Percentiles rank a stretch among this genome's conserved stretches.
Conservation (phyloP, 2,113 vertebrate species). For the Enhydra lutris region DNA sequence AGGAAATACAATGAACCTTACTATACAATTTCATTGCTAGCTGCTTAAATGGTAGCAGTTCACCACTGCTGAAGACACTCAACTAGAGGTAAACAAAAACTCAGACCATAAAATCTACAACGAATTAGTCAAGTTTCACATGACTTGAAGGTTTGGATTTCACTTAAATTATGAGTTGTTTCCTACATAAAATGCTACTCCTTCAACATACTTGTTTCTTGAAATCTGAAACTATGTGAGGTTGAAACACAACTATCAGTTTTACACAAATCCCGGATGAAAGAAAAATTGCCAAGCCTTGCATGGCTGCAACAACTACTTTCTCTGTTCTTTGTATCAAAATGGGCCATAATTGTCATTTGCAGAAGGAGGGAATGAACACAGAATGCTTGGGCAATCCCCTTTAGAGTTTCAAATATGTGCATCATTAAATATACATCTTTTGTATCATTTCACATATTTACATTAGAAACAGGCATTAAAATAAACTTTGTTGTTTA, state of each 20-base stretch:
- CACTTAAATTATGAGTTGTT: conserved; percentile 33
- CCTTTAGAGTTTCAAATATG: neutral
- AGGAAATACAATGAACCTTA: neutral
- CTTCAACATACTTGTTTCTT: neutral
- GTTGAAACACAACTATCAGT: neutral
- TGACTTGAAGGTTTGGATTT: neutral
- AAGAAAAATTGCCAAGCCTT: neutral
- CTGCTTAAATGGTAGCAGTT: neutral
- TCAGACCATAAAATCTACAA: neutral
- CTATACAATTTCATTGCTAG: neutral
- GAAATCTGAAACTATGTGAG: conserved; percentile 13
- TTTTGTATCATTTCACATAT: neutral
- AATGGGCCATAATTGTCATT: neutral
- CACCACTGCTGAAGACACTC: neutral
- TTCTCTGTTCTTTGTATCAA: neutral
- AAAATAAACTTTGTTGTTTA: neutral
- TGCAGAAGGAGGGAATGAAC: neutral
- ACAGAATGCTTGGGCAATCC: neutral
- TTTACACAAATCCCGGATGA: neutral
- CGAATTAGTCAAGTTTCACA: conserved; percentile 35
- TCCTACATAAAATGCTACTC: conserved; percentile 26
- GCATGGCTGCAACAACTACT: neutral
- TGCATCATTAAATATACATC: neutral
- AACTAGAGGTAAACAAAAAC: neutral
- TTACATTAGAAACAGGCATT: neutral